Evolutionary conservation across 2,888 invertebrate species (phyloP), one percentile per base, ranked within the genome.

Genomic region (Lasioglossum morio): DNA sequence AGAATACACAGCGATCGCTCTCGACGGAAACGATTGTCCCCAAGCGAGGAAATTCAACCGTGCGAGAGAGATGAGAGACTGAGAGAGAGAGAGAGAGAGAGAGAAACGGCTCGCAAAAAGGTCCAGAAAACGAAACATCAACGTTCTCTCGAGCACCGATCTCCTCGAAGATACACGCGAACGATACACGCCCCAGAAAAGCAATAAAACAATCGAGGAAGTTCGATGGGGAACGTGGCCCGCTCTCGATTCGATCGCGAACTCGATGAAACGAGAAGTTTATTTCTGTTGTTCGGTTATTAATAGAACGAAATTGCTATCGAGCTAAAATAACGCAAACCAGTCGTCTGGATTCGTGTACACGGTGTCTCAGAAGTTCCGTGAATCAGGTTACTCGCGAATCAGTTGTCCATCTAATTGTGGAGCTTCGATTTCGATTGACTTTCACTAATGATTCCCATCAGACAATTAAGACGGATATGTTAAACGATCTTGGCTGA

Each of bases 281-380:
- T 40, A 53, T 60, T 63, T 46, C 66, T 30, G 66, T 66, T 66
- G 66, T 66, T 34, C 43, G n/a, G 40, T 40, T 70, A 70, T 70
- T 70, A 70, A 70, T 70, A 70, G 70, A 27, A 46, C 23, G 40
- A 72, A 72, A 72, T 72, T 72, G 40, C 40, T 27, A 72, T 43
- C 43, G 72, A 75, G 60, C 53, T 57, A 75, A 48, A 74, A 34
- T 53, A 57, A 30, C 34, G 48, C 34, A 34, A 37, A 53, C n/a
- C 37, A n/a, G 70, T 70, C 37, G 37, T 70, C 34, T 23, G 66
- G 66, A 66, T 66, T 23, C 66, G 34, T 66, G 34, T 66, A 66
- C 66, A 66, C 30, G 66, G 40, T 46, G 70, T 66, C 30, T 10
- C 19, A 30, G 66, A 23, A 66, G 34, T 66, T 30, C 19, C 34